phyloP scores from a whole-genome alignment of 2,113 vertebrate genomes.

The Ptilonorhynchus violaceus region DNA sequence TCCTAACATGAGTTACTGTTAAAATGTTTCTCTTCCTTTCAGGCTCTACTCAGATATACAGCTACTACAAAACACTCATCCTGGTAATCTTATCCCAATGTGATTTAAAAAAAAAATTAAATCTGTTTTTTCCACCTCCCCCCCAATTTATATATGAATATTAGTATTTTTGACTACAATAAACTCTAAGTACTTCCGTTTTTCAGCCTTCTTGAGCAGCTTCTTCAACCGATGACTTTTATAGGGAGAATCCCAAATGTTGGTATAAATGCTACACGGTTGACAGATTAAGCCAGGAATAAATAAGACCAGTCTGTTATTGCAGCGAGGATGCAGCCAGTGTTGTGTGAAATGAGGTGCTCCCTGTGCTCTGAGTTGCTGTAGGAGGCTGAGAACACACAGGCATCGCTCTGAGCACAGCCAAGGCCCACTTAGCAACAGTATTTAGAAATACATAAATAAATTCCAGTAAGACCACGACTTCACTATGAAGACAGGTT shows the following conservation, averaged over 20 bases:
- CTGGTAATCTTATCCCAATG: background rate
- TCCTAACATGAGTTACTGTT: background rate
- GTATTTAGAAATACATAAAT: background rate
- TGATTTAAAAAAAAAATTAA: background rate
- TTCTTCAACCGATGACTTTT: background rate
- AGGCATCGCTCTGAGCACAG: background rate
- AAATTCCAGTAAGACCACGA: background rate
- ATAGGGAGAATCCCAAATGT: background rate
- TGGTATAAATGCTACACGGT: background rate
- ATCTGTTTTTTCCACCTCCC: background rate
- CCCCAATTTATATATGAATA: background rate
- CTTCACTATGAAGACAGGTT: background rate
- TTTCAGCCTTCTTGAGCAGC: background rate
- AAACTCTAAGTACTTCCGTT: background rate
- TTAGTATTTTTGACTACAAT: background rate
- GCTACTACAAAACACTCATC: background rate
- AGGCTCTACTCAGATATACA: background rate
- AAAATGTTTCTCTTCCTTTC: background rate
- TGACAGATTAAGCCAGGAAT: background rate
- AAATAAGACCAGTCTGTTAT: background rate
- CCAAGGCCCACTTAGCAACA: background rate
- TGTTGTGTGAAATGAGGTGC: slow-evolving; percentile 22
- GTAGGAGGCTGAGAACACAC: background rate
- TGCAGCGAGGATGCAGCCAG: background rate
- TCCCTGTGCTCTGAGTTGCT: background rate